A percentile compares a stretch with the other conserved stretches of the same genome.
These are phyloP conservation scores for Elegia similella DNA, from an alignment of 2,888 invertebrate species.

Conservation along the genomic window DNA sequence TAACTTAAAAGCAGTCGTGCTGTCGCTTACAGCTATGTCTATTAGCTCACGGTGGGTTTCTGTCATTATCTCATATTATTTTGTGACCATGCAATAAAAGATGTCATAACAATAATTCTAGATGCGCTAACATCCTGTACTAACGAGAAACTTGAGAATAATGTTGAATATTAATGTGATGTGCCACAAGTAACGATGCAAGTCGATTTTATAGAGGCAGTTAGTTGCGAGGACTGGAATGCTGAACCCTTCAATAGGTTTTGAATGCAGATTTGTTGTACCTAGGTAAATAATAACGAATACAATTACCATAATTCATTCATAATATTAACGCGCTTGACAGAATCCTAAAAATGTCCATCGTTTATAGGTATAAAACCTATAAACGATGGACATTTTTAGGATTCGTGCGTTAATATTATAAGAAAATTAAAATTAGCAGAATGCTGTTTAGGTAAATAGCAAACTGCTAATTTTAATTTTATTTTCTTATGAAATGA, in stretches of 20 bases:
- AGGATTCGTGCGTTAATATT: too few relatives aligned
- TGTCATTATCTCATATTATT: not conserved
- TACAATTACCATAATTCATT: not conserved
- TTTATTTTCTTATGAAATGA: too few relatives aligned
- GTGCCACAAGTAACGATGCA: not conserved
- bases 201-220: conserved; percentile 28
- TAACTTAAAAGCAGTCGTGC: conserved; percentile 37
- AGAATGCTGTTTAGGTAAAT: too few relatives aligned
- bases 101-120: not conserved
- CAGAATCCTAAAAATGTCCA: not conserved
- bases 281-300: not conserved
- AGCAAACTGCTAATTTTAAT: too few relatives aligned
- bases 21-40: conserved; percentile 10
- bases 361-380: too few relatives aligned
- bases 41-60: not conserved
- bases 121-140: not conserved
- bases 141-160: conserved; percentile 1
- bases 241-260: conserved; percentile 35
- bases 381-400: too few relatives aligned
- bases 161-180: conserved; percentile 5
- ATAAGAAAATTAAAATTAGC: too few relatives aligned
- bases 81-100: not conserved
- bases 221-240: conserved; percentile 34
- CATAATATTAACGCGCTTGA: not conserved
- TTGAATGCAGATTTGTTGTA: conserved; percentile 45